phyloP scores from a whole-genome alignment of 2,888 invertebrate genomes.

The Gymnosoma rotundatum region DNA sequence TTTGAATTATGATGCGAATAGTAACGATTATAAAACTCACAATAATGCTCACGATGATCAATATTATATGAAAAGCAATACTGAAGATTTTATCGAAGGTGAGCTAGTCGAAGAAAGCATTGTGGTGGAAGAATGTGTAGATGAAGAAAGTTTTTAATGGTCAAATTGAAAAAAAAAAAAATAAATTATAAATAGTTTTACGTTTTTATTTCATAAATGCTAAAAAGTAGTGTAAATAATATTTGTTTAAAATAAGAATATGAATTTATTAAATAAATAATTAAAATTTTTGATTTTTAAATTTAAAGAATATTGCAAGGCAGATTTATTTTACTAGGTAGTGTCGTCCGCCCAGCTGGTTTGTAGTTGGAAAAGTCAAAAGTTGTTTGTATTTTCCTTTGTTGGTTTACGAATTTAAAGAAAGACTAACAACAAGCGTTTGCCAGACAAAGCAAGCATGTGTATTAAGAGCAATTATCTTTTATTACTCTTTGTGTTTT shows the following conservation, averaged over 20 bases:
- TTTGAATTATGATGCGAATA: conserved; percentile 1
- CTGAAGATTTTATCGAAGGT: conserved; percentile 22
- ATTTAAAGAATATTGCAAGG: no score
- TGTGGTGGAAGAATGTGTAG: conserved; percentile 47
- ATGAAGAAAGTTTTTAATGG: conserved; percentile 40
- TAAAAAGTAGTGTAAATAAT: conserved; percentile 10
- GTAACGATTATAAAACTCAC: neutral
- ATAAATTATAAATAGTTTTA: neutral
- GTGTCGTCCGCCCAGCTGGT: no score
- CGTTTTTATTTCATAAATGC: neutral
- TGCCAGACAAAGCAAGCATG: no score
- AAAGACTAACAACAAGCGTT: no score
- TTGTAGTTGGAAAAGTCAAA: no score
- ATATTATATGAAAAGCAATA: conserved; percentile 11
- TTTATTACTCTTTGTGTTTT: no score
- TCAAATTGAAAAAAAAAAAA: neutral
- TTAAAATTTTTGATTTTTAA: no score
- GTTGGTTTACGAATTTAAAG: no score
- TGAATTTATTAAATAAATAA: conserved; percentile 30
- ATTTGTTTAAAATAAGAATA: neutral
- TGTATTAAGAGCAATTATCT: no score
- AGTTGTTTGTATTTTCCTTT: no score
- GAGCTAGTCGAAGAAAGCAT: conserved; percentile 46
- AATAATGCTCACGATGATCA: neutral
- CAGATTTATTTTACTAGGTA: no score